Percentiles rank a stretch among this genome's conserved stretches.
phyloP scores from a whole-genome alignment of 2,888 invertebrate genomes.

The Cephus nigrinus region DNA sequence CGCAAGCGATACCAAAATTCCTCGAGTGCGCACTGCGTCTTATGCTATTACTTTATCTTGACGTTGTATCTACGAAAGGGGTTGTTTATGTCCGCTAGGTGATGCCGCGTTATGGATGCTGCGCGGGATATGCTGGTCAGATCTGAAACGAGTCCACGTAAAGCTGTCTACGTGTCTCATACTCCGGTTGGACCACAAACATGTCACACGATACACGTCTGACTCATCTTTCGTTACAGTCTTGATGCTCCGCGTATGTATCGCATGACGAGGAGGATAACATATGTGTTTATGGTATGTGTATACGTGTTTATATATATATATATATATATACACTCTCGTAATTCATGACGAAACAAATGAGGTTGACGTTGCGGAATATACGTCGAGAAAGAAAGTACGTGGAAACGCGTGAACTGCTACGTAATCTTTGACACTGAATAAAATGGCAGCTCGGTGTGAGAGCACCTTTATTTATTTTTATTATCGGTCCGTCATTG shows the following conservation, averaged over 20 bases:
- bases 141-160: neutral
- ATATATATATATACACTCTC: neutral
- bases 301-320: too few relatives aligned
- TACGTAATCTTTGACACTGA: constrained; percentile 4
- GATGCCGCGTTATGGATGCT: neutral
- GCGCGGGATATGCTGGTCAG: neutral
- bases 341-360: neutral
- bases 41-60: neutral
- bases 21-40: neutral
- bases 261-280: neutral
- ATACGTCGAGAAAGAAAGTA: constrained; percentile 6
- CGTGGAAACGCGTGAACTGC: constrained; percentile 9
- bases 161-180: neutral
- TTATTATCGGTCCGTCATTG: neutral
- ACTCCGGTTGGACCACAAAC: neutral
- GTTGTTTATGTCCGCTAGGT: neutral
- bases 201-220: constrained; percentile 2
- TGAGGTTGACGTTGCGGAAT: constrained; percentile 2
- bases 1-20: neutral
- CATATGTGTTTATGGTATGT: neutral
- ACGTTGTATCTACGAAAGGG: neutral
- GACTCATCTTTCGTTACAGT: constrained; percentile 6
- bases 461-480: neutral
- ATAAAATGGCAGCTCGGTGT: neutral
- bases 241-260: neutral